These are phyloP conservation scores for Drosophila mayri DNA, from an alignment of 1,140 invertebrate genomes.

Conservation along the genomic window DNA sequence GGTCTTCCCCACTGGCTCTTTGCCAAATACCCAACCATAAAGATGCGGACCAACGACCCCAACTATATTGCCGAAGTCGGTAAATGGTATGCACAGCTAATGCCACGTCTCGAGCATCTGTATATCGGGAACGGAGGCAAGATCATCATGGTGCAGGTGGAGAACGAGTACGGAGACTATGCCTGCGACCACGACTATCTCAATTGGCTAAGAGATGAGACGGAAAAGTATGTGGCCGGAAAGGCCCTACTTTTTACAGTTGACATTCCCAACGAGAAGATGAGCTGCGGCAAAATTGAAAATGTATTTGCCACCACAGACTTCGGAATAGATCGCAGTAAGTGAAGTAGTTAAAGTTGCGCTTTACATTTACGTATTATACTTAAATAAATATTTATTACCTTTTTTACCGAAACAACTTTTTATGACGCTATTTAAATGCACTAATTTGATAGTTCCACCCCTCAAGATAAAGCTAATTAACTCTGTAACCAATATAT, in stretches of 20 bases:
- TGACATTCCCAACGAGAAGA: constrained; percentile 87
- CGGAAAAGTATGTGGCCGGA: constrained; percentile 87
- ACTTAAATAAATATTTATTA: not conserved
- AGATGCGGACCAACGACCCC: constrained; percentile 88
- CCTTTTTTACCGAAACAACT: not conserved
- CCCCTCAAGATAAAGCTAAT: not conserved
- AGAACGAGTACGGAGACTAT: constrained; percentile 96
- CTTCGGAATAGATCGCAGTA: constrained; percentile 87
- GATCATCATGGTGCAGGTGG: constrained; percentile 95
- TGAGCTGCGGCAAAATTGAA: constrained; percentile 88
- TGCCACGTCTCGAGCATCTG: constrained; percentile 87
- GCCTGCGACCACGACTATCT: constrained; percentile 90
- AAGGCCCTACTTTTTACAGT: constrained; percentile 93
- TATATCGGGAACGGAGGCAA: constrained; percentile 91
- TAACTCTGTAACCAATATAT: not conserved
- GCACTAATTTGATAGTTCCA: not conserved
- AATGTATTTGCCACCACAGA: constrained; percentile 91
- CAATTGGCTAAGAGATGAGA: constrained; percentile 87
- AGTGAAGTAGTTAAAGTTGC: constrained; percentile 17
- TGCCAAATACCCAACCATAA: constrained; percentile 88
- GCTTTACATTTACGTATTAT: too few relatives aligned
- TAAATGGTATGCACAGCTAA: constrained; percentile 87
- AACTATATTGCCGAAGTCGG: constrained; percentile 88
- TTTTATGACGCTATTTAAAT: not conserved
- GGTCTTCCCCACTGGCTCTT: constrained; percentile 94